Conservation (phyloP, 2,797 vertebrate genomes). For the Peromyscus melanophrys region DNA sequence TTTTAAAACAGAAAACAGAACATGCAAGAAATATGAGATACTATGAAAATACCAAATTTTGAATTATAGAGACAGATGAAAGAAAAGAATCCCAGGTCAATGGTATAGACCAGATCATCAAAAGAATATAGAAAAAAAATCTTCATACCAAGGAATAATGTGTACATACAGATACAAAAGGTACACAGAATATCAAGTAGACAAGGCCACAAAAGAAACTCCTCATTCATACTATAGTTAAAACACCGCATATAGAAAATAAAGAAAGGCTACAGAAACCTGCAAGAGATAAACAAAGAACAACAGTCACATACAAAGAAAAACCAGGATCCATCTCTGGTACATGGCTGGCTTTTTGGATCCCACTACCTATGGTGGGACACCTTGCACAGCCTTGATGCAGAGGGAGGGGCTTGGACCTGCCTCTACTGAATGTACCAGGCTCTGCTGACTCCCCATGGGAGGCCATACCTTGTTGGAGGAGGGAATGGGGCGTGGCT, state of each 20-base stretch:
- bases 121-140: neutral
- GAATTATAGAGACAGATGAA: neutral
- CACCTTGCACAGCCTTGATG: too few species aligned
- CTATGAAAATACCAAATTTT: neutral
- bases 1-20: neutral
- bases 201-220: neutral
- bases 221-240: neutral
- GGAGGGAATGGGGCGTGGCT: too few species aligned
- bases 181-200: neutral
- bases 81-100: neutral
- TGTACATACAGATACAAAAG: neutral
- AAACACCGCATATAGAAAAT: neutral
- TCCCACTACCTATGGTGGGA: too few species aligned
- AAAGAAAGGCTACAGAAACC: neutral
- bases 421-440: too few species aligned
- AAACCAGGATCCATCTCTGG: too few species aligned
- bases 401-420: too few species aligned
- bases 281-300: neutral
- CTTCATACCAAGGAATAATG: neutral
- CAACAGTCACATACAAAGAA: neutral
- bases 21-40: neutral
- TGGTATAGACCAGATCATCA: neutral
- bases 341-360: too few species aligned
- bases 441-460: too few species aligned
- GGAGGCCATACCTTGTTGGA: too few species aligned